phyloP scores from a whole-genome alignment of 2,888 invertebrate genomes.

The Furcula furcula region DNA sequence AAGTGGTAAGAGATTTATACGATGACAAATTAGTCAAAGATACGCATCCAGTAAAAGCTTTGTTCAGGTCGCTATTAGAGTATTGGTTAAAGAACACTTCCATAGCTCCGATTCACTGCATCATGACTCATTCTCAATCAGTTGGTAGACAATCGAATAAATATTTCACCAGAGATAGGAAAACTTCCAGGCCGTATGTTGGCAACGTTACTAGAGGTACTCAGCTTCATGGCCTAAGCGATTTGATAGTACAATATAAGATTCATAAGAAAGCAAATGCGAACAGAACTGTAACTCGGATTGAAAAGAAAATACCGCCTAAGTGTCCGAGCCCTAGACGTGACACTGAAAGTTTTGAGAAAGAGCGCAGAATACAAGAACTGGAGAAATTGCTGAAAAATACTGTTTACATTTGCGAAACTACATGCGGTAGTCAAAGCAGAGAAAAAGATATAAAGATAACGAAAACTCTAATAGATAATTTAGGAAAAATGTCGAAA shows the following conservation, averaged over 20 bases:
- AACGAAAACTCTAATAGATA: slow-evolving; percentile 55
- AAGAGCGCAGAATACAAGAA: slow-evolving; percentile 59
- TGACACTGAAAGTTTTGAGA: slow-evolving; percentile 47
- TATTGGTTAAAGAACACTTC: slow-evolving; percentile 60
- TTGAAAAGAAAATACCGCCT: slow-evolving; percentile 3
- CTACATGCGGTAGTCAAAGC: slow-evolving; percentile 31
- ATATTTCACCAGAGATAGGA: slow-evolving; percentile 51
- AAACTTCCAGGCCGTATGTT: slow-evolving; percentile 43
- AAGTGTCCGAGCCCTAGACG: slow-evolving; percentile 23
- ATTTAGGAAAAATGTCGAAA: slow-evolving; percentile 41
- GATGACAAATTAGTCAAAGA: slow-evolving; percentile 38
- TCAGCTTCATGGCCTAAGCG: slow-evolving; percentile 43
- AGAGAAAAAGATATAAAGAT: slow-evolving; percentile 57
- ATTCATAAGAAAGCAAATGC: slow-evolving; percentile 10
- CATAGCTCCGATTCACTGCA: slow-evolving; percentile 33
- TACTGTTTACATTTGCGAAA: slow-evolving; percentile 61
- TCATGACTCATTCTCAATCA: slow-evolving; percentile 40
- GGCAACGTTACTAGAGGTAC: slow-evolving; percentile 44
- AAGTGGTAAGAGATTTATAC: slow-evolving; percentile 56
- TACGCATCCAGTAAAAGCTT: slow-evolving; percentile 49
- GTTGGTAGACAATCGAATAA: slow-evolving; percentile 47
- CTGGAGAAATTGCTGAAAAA: slow-evolving; percentile 61
- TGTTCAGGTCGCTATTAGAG: slow-evolving; percentile 59
- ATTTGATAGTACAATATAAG: slow-evolving; percentile 20
- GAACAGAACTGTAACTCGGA: slow-evolving; percentile 12